Base-by-base conservation (phyloP, 1,140 invertebrate genomes). In the Drosophila equinoxialis region DNA sequence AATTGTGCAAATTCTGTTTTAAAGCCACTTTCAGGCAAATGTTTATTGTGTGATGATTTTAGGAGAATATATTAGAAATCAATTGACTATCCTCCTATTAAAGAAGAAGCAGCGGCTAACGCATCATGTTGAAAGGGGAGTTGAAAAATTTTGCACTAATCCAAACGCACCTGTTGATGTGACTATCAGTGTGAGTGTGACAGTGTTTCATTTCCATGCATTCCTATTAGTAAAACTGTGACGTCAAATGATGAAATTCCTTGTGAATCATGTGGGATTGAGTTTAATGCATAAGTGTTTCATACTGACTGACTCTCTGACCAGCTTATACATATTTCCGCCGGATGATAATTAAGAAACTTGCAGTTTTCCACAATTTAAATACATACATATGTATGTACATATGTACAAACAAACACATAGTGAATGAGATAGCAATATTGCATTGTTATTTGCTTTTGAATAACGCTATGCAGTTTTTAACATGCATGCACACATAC, bases 321-420 rank as follows among this genome's bases (percentile, higher is more conserved):
- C 20, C 17, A 51, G 45, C 61, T 65, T 60, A 62, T 72, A 30
- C 30, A 30, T 30, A 65, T 71, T 58, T 73, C 71, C 71, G 71
- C 48, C 71, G 71, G 71, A 73, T 65, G 71, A 41, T 51, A 67
- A 71, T 67, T 68, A 51, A 60, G 41, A 65, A 51, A 20, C 30
- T 51, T 23, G 45, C 45, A 17, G 45, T 51, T 51, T 51, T 23
- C 17, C 8, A 51, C 45, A 51, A 17, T 33, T 37, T 59, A 59
- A 17, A 35, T 35, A 57, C 10, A 55, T 13, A 51, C 23, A 26
- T 26, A 26, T n/a, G 20, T 58, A 39, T 11, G 11, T 33, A 57
- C 14, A n/a, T 35, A 14, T 35, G 30, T 55, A 63, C 58, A 65
- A 17, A 62, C 58, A 20, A 39, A 63, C n/a, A 30, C 8, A 39